A percentile compares a stretch with the other conserved stretches of the same genome.
Conservation (phyloP, 2,797 vertebrate genomes). For the Brachyrhaphis roseni region DNA sequence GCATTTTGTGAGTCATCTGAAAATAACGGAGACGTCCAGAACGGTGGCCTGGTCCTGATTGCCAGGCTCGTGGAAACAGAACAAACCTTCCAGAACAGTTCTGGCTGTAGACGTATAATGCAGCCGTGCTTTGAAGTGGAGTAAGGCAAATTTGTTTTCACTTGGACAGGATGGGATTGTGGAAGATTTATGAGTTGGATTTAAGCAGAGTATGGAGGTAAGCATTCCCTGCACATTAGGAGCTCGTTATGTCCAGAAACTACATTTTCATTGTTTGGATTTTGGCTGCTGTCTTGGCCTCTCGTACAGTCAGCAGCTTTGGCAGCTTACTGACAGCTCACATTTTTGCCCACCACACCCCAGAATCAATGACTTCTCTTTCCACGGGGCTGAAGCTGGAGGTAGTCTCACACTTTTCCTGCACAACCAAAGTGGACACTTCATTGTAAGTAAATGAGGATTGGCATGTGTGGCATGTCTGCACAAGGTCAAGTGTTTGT, state of each 20-base stretch:
- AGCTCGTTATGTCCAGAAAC: conserved; percentile 27
- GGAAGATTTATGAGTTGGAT: conserved; percentile 57
- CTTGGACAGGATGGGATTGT: conserved; percentile 52
- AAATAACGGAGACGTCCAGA: conserved; percentile 54
- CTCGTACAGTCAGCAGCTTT: conserved; percentile 28
- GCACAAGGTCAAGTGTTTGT: conserved; percentile 57
- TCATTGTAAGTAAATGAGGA: conserved; percentile 61
- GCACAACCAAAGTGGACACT: conserved; percentile 41
- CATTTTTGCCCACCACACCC: conserved; percentile 20
- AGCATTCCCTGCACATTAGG: conserved; percentile 48
- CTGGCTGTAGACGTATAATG: conserved; percentile 66
- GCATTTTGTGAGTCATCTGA: conserved; percentile 36
- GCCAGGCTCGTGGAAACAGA: conserved; percentile 48
- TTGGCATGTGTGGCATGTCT: conserved; percentile 62
- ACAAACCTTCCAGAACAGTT: conserved; percentile 56
- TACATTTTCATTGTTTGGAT: conserved; percentile 51
- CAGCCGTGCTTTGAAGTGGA: conserved; percentile 74
- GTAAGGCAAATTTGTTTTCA: conserved; percentile 64
- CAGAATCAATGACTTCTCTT: conserved; percentile 46
- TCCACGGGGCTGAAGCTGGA: conserved; percentile 22
- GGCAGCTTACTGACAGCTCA: conserved; percentile 45
- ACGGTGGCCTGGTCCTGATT: conserved; percentile 66
- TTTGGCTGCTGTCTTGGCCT: conserved; percentile 41
- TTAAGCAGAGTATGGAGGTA: conserved; percentile 34
- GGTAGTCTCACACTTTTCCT: conserved; percentile 33